Base-by-base conservation (phyloP, 1,140 invertebrate species). In the Procambarus virginalis region DNA sequence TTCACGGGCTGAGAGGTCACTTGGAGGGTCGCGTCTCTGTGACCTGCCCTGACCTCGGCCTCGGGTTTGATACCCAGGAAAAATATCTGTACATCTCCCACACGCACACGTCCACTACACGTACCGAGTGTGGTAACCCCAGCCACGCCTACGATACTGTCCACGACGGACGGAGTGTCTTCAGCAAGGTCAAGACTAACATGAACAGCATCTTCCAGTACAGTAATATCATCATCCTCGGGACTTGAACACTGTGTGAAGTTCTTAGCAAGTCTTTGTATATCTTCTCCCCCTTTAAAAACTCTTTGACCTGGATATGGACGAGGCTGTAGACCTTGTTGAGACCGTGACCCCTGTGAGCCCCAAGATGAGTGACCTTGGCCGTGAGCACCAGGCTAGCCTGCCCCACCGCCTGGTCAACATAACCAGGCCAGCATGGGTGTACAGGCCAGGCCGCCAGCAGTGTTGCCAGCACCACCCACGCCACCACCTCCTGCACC, bases 1-100 rank as follows among this genome's bases (percentile, higher is more conserved):
- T 82, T 88, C 78, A 88, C 51, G 49, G 86, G 86, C 49, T 88
- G 86, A 80, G 86, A 80, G n/a, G 79, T 88, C 60, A 88, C 86
- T 22, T 51, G 77, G 78, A 81, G 70, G 79, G 68, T 49, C 14
- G 79, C 86, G 22, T 73, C 78, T 17, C 79, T 70, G 49, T 58
- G 78, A 17, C 86, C 70, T 75, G 49, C 10, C 78, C 78, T 60
- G 51, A 82, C 22, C 79, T 88, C 86, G 8, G 46, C n/a, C 64
- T 75, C 12, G 14, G 46, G 55, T 64, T 88, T 80, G 12, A 46
- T 45, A 17, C n/a, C 48, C 20, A 88, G 86, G 79, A 88, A 88
- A 45, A 88, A 88, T 55, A 88, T 79, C 86, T 75, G 64, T 17
- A 82, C 64, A 64, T 88, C 86, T 51, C 86, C 78, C 8, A 34